A percentile compares a stretch with the other conserved stretches of the same genome.
phyloP scores from a whole-genome alignment of 2,888 invertebrate genomes.

The Calameuta idolon region DNA sequence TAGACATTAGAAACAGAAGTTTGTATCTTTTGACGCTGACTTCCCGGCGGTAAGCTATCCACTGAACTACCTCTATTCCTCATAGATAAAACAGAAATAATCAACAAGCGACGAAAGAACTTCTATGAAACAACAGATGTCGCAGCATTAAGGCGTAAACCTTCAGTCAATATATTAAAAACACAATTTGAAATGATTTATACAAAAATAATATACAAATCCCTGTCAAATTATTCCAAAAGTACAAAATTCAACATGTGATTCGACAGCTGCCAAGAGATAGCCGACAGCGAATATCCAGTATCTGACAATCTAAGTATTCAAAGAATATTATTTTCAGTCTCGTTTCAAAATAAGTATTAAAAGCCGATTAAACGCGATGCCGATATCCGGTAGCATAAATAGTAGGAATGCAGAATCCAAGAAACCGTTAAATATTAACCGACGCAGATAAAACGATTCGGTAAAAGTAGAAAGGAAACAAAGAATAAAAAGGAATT shows the following conservation, averaged over 20 bases:
- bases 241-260: background rate
- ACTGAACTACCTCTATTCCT: background rate
- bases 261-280: background rate
- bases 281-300: background rate
- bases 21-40: no score
- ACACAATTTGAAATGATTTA: background rate
- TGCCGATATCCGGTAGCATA: background rate
- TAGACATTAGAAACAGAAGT: no score
- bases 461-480: background rate
- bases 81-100: background rate
- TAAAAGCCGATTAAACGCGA: background rate
- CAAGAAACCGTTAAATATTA: background rate
- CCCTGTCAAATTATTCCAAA: background rate
- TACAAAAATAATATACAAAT: background rate
- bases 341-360: background rate
- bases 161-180: background rate
- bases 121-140: background rate
- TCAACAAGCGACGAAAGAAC: background rate
- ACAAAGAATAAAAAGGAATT: background rate
- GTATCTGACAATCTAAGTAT: background rate
- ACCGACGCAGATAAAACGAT: background rate
- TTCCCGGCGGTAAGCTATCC: background rate
- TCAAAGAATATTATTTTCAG: background rate
- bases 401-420: background rate
- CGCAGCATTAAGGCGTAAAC: background rate